phyloP scores from a whole-genome alignment of 2,797 vertebrate species.

The Epinephelus awoara region DNA sequence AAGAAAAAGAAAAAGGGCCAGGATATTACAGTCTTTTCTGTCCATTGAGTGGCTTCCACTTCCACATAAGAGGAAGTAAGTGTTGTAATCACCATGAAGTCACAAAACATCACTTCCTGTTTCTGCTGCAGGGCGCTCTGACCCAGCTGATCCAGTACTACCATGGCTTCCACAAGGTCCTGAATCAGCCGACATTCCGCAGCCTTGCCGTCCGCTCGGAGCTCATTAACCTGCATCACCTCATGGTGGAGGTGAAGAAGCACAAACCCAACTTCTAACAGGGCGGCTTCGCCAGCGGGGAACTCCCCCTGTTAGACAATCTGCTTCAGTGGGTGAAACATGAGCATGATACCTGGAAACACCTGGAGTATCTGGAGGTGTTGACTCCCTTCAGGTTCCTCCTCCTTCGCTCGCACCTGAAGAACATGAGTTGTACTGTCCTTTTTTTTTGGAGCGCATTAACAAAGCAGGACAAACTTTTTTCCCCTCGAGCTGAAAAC shows the following conservation, averaged over 20 bases:
- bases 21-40: too few species aligned
- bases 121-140: conserved; percentile 88
- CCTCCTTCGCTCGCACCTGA: not conserved
- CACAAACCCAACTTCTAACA: conserved; percentile 94
- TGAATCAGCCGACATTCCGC: conserved; percentile 91
- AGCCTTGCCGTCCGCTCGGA: conserved; percentile 90
- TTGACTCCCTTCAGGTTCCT: not conserved
- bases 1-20: too few species aligned
- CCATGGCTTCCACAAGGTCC: conserved; percentile 94
- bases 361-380: not conserved
- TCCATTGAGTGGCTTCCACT: too few species aligned
- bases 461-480: not conserved
- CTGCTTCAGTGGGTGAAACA: not conserved
- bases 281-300: not conserved
- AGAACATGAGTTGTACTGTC: not conserved
- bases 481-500: conserved; percentile 3
- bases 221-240: conserved; percentile 96
- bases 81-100: not conserved
- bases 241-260: conserved; percentile 98
- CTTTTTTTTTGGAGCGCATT: not conserved
- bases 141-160: conserved; percentile 97
- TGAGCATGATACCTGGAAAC: not conserved
- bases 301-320: too few species aligned
- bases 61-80: not conserved
- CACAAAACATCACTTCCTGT: not conserved